Evolutionary conservation across 2,113 vertebrate species (phyloP).

Genomic region (Ceyx melanurus): DNA sequence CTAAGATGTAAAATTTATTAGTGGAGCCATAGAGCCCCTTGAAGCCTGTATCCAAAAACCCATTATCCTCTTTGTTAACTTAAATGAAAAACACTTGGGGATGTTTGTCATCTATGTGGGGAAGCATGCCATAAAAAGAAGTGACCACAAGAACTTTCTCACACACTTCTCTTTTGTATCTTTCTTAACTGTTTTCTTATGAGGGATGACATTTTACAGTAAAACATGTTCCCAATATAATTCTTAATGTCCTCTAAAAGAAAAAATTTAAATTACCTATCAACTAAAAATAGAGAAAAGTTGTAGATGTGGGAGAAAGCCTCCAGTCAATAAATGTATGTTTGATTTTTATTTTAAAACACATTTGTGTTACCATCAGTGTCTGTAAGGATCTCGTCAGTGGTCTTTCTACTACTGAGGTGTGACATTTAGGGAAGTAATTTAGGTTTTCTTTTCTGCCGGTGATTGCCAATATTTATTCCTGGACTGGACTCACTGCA

Average conservation of each 20-base stretch:
- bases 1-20: background rate
- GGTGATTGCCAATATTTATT: background rate
- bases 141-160: background rate
- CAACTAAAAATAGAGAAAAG: background rate
- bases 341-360: background rate
- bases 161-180: rapidly evolving
- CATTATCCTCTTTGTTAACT: background rate
- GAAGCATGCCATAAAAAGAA: background rate
- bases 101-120: background rate
- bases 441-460: background rate
- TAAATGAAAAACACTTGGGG: background rate
- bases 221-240: background rate
- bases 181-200: background rate
- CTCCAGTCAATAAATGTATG: background rate
- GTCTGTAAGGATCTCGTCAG: background rate
- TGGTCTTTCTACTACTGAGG: background rate
- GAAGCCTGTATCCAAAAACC: background rate
- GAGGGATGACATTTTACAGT: background rate
- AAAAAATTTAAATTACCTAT: background rate
- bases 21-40: background rate
- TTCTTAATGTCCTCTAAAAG: background rate
- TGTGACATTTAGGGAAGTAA: background rate
- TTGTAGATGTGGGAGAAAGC: background rate
- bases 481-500: background rate
- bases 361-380: rapidly evolving